phyloP scores from a whole-genome alignment of 2,797 vertebrate genomes.

The Anguilla obscura region DNA sequence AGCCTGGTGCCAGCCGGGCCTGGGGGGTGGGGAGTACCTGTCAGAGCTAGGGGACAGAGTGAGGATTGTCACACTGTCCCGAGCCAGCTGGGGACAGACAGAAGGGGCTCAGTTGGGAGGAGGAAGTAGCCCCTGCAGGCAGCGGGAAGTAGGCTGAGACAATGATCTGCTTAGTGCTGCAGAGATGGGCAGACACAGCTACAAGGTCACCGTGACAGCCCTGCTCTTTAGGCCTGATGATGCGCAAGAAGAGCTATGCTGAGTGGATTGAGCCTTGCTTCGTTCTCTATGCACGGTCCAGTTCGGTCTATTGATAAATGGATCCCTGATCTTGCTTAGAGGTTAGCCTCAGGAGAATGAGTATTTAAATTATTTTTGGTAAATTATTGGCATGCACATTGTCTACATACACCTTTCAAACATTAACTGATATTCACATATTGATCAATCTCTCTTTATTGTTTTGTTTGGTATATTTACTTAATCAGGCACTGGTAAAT shows the following conservation, averaged over 20 bases:
- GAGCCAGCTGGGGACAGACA: slow-evolving; percentile 37
- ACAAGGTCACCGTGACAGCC: slow-evolving; percentile 24
- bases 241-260: neutral
- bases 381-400: neutral
- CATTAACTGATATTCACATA: neutral
- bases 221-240: slow-evolving; percentile 14
- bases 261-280: neutral
- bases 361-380: neutral
- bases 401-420: neutral
- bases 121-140: slow-evolving; percentile 33
- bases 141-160: slow-evolving; percentile 28
- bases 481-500: neutral
- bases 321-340: neutral
- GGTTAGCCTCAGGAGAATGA: neutral
- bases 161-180: slow-evolving; percentile 30
- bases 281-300: neutral
- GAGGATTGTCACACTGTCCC: slow-evolving; percentile 23
- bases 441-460: neutral
- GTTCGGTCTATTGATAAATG: neutral
- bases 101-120: slow-evolving; percentile 37
- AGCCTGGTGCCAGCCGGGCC: slow-evolving; percentile 7
- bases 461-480: too few species aligned
- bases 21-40: slow-evolving; percentile 20
- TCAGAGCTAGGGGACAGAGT: slow-evolving; percentile 26
- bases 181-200: slow-evolving; percentile 21